These are phyloP conservation scores for Artemia sinica DNA, from an alignment of 2,888 invertebrate species.

Conservation along the genomic window DNA sequence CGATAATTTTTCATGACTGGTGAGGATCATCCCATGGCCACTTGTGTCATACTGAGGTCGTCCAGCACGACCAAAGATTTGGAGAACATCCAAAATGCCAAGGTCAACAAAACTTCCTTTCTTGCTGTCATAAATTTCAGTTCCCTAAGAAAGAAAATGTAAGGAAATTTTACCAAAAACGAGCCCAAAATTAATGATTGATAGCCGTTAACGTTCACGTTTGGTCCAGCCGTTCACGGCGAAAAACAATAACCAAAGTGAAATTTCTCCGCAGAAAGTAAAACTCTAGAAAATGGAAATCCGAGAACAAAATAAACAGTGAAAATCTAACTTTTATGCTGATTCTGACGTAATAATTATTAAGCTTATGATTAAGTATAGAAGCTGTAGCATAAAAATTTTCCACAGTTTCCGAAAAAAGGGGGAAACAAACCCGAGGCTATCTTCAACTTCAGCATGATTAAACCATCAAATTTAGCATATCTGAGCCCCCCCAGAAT, in stretches of 20 bases:
- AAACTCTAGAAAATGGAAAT: no score
- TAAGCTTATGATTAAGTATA: no score
- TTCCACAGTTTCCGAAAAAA: no score
- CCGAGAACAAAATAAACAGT: no score
- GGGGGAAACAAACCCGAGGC: no score
- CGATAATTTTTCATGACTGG: constrained; percentile 70
- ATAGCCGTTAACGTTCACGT: constrained; percentile 3
- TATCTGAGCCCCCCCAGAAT: no score
- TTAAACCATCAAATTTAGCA: no score
- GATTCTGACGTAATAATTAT: no score
- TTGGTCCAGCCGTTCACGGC: constrained; percentile 13
- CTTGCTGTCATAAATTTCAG: constrained; percentile 91
- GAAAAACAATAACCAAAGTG: neutral
- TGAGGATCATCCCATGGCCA: constrained; percentile 89
- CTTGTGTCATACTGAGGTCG: constrained; percentile 90
- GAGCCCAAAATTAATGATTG: neutral
- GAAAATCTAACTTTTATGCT: no score
- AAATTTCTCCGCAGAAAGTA: no score
- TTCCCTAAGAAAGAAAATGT: constrained; percentile 45
- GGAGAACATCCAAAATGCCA: constrained; percentile 88
- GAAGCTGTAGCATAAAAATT: no score
- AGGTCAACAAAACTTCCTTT: constrained; percentile 84
- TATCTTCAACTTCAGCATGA: no score
- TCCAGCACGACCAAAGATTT: constrained; percentile 96
- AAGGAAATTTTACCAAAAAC: neutral